Percentiles rank a stretch among this genome's conserved stretches.
Conservation (phyloP, 1,140 invertebrate species). For the Penaeus chinensis region DNA sequence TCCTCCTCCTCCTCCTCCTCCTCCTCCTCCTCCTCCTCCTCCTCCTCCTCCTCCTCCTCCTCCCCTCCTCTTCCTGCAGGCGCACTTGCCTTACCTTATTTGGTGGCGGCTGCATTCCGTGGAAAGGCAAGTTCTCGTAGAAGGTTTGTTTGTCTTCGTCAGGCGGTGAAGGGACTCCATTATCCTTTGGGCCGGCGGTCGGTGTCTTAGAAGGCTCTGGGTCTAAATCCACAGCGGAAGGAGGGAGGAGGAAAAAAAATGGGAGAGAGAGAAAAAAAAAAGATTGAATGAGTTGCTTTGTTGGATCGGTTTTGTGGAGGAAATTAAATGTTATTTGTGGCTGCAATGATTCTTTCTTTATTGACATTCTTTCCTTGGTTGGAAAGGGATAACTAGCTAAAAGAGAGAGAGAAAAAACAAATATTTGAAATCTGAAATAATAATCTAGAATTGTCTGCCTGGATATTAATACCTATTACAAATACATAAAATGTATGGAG, state of each 20-base stretch:
- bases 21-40: too few relatives aligned
- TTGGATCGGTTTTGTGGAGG: too few relatives aligned
- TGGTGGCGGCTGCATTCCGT: slow-evolving; percentile 88
- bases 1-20: too few relatives aligned
- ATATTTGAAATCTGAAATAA: too few relatives aligned
- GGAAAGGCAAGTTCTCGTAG: slow-evolving; percentile 94
- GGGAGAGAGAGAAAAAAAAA: neutral
- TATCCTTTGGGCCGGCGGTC: slow-evolving; percentile 64
- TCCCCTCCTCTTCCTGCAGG: too few relatives aligned
- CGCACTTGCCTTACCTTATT: slow-evolving; percentile 80
- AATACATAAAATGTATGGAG: neutral
- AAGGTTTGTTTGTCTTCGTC: slow-evolving; percentile 75
- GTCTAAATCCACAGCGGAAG: slow-evolving; percentile 51
- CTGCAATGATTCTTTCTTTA: too few relatives aligned
- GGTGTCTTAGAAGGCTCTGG: slow-evolving; percentile 51
- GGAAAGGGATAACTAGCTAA: too few relatives aligned
- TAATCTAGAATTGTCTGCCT: too few relatives aligned
- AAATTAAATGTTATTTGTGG: too few relatives aligned
- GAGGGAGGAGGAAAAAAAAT: slow-evolving; percentile 37
- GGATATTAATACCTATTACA: neutral
- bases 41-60: too few relatives aligned
- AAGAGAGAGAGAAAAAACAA: too few relatives aligned
- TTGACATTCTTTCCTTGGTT: too few relatives aligned
- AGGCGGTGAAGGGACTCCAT: slow-evolving; percentile 57
- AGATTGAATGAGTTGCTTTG: neutral